These are phyloP conservation scores for Lithobates pipiens DNA, from an alignment of 2,797 vertebrate genomes.

Conservation along the genomic window DNA sequence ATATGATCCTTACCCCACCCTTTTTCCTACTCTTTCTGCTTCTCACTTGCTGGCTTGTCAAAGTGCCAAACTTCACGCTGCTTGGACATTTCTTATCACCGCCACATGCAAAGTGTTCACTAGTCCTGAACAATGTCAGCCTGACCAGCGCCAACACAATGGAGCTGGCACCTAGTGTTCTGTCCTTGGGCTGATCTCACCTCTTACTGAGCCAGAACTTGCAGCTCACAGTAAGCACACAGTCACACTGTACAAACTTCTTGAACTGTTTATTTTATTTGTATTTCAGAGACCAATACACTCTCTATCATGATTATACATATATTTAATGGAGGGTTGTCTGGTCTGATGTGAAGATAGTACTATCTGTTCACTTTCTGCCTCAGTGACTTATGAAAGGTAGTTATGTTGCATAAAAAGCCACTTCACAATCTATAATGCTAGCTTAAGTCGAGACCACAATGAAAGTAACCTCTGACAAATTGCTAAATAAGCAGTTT, in stretches of 20 bases:
- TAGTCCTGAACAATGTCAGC: conserved; percentile 51
- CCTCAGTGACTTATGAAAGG: conserved; percentile 9
- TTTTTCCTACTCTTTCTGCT: not conserved
- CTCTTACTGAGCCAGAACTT: conserved; percentile 15
- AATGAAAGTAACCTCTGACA: too few relatives aligned
- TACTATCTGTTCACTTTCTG: conserved; percentile 12
- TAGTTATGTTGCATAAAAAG: not conserved
- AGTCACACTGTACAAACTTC: not conserved
- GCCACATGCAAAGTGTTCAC: conserved; percentile 46
- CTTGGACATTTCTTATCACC: conserved; percentile 47
- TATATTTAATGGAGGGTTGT: conserved; percentile 7
- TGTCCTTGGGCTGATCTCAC: conserved; percentile 39
- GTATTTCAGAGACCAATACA: not conserved
- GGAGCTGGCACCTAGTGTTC: conserved; percentile 48
- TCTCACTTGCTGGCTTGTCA: conserved; percentile 29
- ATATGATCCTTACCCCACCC: too few relatives aligned
- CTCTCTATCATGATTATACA: not conserved
- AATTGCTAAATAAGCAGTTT: too few relatives aligned
- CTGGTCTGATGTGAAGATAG: not conserved
- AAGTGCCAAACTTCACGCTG: conserved; percentile 40
- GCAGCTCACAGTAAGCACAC: conserved; percentile 27
- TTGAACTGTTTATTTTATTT: not conserved
- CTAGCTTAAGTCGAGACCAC: not conserved
- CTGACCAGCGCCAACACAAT: conserved; percentile 53
- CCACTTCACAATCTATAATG: conserved; percentile 4